phyloP scores from a whole-genome alignment of 2,113 vertebrate species.

The Polypterus bichir region DNA sequence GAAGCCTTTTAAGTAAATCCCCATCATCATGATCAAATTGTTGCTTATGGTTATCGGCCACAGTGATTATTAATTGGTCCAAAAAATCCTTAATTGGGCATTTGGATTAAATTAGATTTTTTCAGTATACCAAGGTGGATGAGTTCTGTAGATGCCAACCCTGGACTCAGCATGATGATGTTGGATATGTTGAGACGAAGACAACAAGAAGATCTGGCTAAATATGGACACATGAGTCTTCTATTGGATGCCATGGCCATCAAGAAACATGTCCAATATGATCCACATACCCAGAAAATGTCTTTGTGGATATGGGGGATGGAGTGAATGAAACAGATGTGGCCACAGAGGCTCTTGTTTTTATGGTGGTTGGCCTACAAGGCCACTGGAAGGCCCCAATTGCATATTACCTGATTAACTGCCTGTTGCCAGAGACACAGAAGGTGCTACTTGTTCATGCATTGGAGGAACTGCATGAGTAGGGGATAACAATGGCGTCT shows the following conservation, averaged over 20 bases:
- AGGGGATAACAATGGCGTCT: slow-evolving; percentile 12
- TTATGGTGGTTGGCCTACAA: slow-evolving; percentile 21
- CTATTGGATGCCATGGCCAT: slow-evolving; percentile 24
- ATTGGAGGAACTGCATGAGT: slow-evolving; percentile 17
- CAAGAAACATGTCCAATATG: slow-evolving; percentile 20
- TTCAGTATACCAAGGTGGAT: slow-evolving; percentile 16
- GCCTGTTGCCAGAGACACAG: slow-evolving; percentile 15
- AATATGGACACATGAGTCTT: slow-evolving; percentile 15
- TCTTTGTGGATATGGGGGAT: slow-evolving; percentile 25
- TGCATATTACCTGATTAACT: slow-evolving; percentile 12
- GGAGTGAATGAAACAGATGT: slow-evolving; percentile 13
- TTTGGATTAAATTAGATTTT: background rate
- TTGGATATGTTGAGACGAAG: slow-evolving; percentile 12
- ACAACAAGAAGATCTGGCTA: slow-evolving; percentile 1
- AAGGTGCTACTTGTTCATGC: slow-evolving; percentile 8
- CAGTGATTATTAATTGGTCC: no score
- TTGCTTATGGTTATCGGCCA: no score
- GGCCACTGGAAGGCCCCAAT: slow-evolving; percentile 21
- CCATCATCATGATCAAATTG: no score
- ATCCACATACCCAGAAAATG: slow-evolving; percentile 16
- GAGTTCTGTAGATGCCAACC: slow-evolving; percentile 15
- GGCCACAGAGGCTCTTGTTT: slow-evolving; percentile 18
- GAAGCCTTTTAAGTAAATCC: no score
- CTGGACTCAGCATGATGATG: slow-evolving; percentile 14
- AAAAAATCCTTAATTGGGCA: background rate